Evolutionary conservation across 2,888 invertebrate species (phyloP).

Genomic region (Strigamia crassipes): DNA sequence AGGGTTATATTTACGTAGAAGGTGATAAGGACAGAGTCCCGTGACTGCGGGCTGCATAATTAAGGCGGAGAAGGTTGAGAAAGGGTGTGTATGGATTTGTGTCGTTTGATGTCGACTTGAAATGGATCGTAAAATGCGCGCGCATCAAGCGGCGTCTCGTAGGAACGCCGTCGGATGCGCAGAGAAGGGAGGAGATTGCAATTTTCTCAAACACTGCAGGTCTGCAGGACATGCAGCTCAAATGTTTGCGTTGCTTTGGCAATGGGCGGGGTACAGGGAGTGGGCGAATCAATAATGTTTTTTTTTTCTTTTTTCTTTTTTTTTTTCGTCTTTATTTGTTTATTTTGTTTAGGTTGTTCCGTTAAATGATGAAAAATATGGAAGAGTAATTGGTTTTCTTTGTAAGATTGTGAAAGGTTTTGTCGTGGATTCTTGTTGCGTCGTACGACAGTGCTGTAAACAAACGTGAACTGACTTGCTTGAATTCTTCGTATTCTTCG

Average conservation of each 20-base stretch:
- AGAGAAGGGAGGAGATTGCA: not conserved
- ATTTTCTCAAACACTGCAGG: conserved; percentile 8
- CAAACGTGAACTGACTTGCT: not conserved
- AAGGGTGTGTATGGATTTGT: conserved; percentile 10
- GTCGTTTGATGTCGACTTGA: conserved; percentile 10
- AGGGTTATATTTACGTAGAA: not conserved
- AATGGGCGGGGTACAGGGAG: not conserved
- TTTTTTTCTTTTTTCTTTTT: too few species aligned
- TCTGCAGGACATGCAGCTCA: conserved; percentile 1
- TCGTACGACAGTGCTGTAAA: not conserved
- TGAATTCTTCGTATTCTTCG: too few species aligned
- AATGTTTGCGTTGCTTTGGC: conserved; percentile 10
- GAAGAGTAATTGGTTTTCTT: not conserved
- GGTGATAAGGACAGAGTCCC: conserved; percentile 10
- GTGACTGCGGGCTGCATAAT: not conserved
- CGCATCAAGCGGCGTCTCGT: not conserved
- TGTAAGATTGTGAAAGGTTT: not conserved
- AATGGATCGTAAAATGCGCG: not conserved
- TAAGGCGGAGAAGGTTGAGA: conserved; percentile 4
- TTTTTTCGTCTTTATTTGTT: not conserved
- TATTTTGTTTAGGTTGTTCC: not conserved
- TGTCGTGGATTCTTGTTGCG: not conserved
- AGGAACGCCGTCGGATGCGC: not conserved
- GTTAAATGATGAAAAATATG: not conserved
- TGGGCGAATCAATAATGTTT: conserved; percentile 2